phyloP scores from a whole-genome alignment of 2,888 invertebrate species.

The Drosophila kambysellisi region DNA sequence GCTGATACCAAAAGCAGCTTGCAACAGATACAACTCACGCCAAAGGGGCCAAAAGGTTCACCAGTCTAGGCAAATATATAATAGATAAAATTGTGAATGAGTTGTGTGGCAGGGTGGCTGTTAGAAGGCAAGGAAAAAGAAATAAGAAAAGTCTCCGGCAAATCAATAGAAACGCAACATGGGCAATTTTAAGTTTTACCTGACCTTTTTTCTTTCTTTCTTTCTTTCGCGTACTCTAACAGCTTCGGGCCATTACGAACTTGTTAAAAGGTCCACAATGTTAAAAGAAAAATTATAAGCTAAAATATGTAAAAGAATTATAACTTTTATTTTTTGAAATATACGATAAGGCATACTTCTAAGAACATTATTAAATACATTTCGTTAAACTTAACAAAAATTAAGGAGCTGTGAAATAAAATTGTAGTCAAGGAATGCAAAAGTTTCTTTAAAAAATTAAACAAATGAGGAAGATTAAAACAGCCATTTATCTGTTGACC shows the following conservation, averaged over 20 bases:
- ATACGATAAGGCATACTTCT: background rate
- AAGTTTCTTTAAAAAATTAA: background rate
- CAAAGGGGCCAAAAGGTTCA: constrained; percentile 44
- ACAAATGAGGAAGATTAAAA: background rate
- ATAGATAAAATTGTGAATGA: constrained; percentile 48
- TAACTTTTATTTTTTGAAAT: background rate
- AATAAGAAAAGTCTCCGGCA: constrained; percentile 47
- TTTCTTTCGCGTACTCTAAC: constrained; percentile 1
- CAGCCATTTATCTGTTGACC: background rate
- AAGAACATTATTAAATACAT: background rate
- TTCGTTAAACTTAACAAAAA: background rate
- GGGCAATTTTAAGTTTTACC: constrained; percentile 52
- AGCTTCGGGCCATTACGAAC: background rate
- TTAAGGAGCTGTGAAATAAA: background rate
- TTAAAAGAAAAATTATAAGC: background rate
- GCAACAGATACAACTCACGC: constrained; percentile 50
- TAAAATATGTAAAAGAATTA: background rate
- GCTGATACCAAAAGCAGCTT: constrained; percentile 48
- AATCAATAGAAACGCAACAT: constrained; percentile 67
- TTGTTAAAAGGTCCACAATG: background rate
- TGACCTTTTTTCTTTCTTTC: constrained; percentile 46
- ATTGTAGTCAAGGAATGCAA: background rate
- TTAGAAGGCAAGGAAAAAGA: constrained; percentile 1
- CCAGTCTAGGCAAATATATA: constrained; percentile 37
- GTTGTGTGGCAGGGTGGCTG: background rate